Percentiles rank a stretch among this genome's conserved stretches.
These are phyloP conservation scores for Eucera pruinosa DNA, from an alignment of 2,888 invertebrate genomes.

Conservation along the genomic window DNA sequence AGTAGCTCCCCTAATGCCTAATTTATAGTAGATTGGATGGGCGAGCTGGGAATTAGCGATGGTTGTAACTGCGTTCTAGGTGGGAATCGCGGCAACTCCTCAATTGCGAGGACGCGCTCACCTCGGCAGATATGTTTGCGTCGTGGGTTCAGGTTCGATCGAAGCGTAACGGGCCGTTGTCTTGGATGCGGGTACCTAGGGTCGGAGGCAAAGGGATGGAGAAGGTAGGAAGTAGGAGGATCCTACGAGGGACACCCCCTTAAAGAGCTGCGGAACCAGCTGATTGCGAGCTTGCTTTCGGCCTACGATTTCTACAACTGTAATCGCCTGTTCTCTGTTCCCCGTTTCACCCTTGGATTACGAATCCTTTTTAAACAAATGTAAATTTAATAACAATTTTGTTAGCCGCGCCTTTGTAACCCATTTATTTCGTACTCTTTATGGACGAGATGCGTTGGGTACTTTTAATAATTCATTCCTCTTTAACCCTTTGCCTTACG, in stretches of 20 bases:
- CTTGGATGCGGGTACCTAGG: slow-evolving; percentile 83
- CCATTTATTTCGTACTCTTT: too few species aligned
- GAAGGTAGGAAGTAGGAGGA: slow-evolving; percentile 67
- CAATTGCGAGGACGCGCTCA: slow-evolving; percentile 71
- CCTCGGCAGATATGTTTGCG: slow-evolving; percentile 80
- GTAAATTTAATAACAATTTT: too few species aligned
- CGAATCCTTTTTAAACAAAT: too few species aligned
- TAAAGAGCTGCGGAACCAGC: slow-evolving; percentile 58
- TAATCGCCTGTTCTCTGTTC: slow-evolving; percentile 7
- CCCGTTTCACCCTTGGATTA: not conserved
- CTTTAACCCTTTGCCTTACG: too few species aligned
- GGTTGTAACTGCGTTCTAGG: slow-evolving; percentile 39
- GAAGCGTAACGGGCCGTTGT: slow-evolving; percentile 83
- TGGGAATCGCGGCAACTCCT: slow-evolving; percentile 61
- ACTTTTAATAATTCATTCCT: not conserved
- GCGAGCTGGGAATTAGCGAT: slow-evolving; percentile 6
- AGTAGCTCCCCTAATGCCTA: too few species aligned
- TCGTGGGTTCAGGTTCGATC: slow-evolving; percentile 81
- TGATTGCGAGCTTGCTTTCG: slow-evolving; percentile 59
- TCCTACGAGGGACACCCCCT: slow-evolving; percentile 65
- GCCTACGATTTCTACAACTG: slow-evolving; percentile 38
- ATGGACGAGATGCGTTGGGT: not conserved
- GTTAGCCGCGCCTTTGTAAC: too few species aligned
- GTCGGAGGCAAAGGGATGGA: slow-evolving; percentile 69
- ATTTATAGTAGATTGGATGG: too few species aligned